phyloP scores from a whole-genome alignment of 1,140 invertebrate species.

The Conus ventricosus region DNA sequence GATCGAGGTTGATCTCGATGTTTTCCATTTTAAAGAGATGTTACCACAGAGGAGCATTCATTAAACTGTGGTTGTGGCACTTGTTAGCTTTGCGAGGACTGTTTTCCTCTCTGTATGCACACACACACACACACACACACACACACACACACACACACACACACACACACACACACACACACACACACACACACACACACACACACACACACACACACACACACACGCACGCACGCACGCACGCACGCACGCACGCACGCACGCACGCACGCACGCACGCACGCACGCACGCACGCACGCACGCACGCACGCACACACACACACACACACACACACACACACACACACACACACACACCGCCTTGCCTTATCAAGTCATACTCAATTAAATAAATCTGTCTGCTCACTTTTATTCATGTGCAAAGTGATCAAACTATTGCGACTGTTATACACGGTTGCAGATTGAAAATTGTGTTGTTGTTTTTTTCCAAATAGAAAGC shows the following conservation, averaged over 20 bases:
- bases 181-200: constrained; percentile 6
- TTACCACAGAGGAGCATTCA: no score
- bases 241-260: background rate
- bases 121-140: constrained; percentile 6
- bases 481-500: no score
- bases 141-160: constrained; percentile 6
- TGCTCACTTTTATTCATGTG: no score
- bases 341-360: background rate
- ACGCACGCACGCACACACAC: background rate
- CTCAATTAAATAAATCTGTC: background rate
- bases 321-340: constrained; percentile 6
- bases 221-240: background rate
- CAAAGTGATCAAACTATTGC: no score
- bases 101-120: background rate
- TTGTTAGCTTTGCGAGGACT: no score
- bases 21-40: no score
- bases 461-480: no score
- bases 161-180: background rate
- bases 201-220: background rate
- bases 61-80: no score
- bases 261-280: background rate
- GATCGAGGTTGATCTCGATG: no score
- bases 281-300: background rate
- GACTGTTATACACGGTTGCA: no score
- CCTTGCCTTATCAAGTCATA: background rate